These are phyloP conservation scores for Arge pagana DNA, from an alignment of 2,888 invertebrate species.

Conservation along the genomic window DNA sequence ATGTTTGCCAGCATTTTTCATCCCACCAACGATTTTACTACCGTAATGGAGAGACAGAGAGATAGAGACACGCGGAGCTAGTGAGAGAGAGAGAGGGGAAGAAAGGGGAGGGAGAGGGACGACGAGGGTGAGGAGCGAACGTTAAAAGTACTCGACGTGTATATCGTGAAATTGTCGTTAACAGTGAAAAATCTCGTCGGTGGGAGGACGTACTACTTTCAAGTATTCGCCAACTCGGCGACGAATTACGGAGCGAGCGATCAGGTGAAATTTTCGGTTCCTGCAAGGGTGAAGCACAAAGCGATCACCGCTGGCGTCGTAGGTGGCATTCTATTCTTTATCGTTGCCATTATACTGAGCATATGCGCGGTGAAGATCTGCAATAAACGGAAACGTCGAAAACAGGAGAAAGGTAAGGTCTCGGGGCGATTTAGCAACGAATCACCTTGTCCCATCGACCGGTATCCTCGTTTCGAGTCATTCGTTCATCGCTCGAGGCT, in stretches of 20 bases:
- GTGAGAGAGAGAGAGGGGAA: too few species aligned
- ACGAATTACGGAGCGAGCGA: slow-evolving; percentile 87
- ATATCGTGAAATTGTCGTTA: slow-evolving; percentile 40
- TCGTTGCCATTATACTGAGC: slow-evolving; percentile 95
- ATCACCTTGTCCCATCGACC: slow-evolving; percentile 7
- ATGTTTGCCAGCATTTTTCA: too few species aligned
- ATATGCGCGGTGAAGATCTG: slow-evolving; percentile 98
- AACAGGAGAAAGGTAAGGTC: slow-evolving; percentile 95
- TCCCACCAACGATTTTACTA: too few species aligned
- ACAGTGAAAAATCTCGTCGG: slow-evolving; percentile 89
- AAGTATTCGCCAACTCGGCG: slow-evolving; percentile 85
- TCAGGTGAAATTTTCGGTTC: slow-evolving; percentile 86
- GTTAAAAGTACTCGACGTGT: neutral
- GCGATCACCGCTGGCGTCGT: slow-evolving; percentile 96
- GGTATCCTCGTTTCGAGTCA: slow-evolving; percentile 17
- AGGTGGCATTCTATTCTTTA: slow-evolving; percentile 95
- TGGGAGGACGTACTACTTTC: slow-evolving; percentile 89
- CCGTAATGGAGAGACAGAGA: too few species aligned
- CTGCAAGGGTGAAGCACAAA: slow-evolving; percentile 91
- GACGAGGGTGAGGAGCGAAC: neutral
- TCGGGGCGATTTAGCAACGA: slow-evolving; percentile 7
- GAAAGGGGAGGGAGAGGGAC: too few species aligned
- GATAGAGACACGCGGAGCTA: too few species aligned
- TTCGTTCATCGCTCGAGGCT: slow-evolving; percentile 11
- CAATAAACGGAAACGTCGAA: slow-evolving; percentile 94